Conservation (phyloP, 2,888 invertebrate species). For the Clusia tigrina region DNA sequence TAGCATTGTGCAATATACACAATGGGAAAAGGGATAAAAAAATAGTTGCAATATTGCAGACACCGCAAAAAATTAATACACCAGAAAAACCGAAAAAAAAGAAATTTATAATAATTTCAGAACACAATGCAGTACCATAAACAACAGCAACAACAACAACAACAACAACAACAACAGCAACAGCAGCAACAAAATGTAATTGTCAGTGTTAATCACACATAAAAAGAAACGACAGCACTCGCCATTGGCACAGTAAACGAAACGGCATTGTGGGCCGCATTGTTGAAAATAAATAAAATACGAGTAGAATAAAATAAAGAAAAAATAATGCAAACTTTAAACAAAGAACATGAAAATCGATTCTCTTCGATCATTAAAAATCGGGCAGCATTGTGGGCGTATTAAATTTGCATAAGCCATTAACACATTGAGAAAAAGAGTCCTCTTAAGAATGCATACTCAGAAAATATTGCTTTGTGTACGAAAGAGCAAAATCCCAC, state of each 20-base stretch:
- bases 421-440: too few species aligned
- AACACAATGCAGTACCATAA: background rate
- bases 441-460: too few species aligned
- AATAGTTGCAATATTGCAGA: background rate
- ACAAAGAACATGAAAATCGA: too few species aligned
- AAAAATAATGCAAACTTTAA: too few species aligned
- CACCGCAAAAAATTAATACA: background rate
- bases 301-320: too few species aligned
- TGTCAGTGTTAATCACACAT: background rate
- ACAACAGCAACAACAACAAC: background rate
- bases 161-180: background rate
- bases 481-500: too few species aligned
- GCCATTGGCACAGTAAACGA: background rate
- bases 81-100: background rate
- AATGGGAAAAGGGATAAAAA: background rate
- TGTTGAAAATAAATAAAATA: background rate
- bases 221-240: background rate
- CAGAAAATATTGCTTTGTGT: too few species aligned
- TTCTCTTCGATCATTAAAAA: too few species aligned
- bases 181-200: constrained; percentile 3
- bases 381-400: too few species aligned
- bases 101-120: constrained; percentile 4
- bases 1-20: background rate
- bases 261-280: background rate
- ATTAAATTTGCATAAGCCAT: too few species aligned